These are phyloP conservation scores for Proisotoma minuta DNA, from an alignment of 2,888 invertebrate species.

Conservation along the genomic window DNA sequence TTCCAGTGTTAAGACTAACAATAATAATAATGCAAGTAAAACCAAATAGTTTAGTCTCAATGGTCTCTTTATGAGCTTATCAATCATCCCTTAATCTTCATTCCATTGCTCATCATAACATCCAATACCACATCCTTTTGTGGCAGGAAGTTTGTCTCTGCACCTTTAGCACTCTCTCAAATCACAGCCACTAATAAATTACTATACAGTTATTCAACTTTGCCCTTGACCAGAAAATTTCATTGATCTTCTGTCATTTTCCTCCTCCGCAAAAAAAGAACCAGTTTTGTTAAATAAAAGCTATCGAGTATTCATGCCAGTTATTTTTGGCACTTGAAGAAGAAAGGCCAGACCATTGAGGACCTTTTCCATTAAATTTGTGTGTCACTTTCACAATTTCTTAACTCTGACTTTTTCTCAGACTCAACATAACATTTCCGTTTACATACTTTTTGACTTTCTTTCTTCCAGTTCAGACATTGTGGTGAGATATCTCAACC, in stretches of 20 bases:
- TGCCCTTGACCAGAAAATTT: background rate
- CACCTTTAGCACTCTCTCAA: background rate
- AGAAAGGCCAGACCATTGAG: too few relatives aligned
- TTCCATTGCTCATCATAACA: background rate
- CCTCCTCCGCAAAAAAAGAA: background rate
- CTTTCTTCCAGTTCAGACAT: too few relatives aligned
- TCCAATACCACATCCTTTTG: background rate
- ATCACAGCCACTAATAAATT: background rate
- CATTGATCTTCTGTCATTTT: background rate
- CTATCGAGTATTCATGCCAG: background rate
- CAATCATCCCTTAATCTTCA: slow-evolving; percentile 2
- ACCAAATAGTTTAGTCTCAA: too few relatives aligned
- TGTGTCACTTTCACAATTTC: background rate
- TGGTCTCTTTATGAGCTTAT: too few relatives aligned
- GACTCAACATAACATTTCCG: too few relatives aligned
- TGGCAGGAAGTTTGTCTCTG: background rate
- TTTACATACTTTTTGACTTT: too few relatives aligned
- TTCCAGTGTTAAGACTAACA: too few relatives aligned
- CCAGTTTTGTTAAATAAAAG: background rate
- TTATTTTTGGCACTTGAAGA: too few relatives aligned
- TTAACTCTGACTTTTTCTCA: background rate
- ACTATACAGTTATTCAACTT: background rate
- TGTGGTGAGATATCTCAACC: too few relatives aligned
- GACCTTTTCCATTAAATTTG: too few relatives aligned
- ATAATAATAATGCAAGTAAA: too few relatives aligned